Percentiles rank a stretch among this genome's conserved stretches.
Evolutionary conservation across 1,140 invertebrate genomes (phyloP).

Genomic region (Megalopta genalis): DNA sequence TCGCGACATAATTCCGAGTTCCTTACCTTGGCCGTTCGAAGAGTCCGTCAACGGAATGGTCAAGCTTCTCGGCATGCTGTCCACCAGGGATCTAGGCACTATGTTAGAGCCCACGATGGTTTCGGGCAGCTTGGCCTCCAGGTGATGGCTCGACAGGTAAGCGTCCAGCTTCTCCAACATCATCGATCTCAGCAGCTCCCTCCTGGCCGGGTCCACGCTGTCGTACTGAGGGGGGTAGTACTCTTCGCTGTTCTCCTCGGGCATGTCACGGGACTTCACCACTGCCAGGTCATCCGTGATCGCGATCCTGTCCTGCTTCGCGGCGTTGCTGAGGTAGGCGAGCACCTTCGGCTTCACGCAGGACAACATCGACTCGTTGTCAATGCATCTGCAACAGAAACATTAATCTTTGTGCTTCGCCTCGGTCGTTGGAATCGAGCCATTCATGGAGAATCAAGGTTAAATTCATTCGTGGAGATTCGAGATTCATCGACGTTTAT

Average conservation of each 20-base stretch:
- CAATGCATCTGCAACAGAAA: conserved; percentile 68
- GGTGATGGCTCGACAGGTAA: conserved; percentile 76
- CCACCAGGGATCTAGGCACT: conserved; percentile 85
- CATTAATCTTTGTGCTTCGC: not conserved
- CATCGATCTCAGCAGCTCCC: conserved; percentile 72
- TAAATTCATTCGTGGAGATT: no score
- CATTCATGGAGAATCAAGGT: no score
- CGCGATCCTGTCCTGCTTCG: conserved; percentile 84
- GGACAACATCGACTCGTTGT: conserved; percentile 75
- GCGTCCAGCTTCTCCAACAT: conserved; percentile 79
- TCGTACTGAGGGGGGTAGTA: conserved; percentile 66
- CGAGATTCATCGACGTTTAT: no score
- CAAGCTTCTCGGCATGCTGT: conserved; percentile 84
- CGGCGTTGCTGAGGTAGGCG: conserved; percentile 85
- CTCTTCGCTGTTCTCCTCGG: conserved; percentile 72
- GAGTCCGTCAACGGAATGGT: conserved; percentile 85
- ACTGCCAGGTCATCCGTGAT: conserved; percentile 87
- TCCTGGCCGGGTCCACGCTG: conserved; percentile 64
- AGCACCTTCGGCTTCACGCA: conserved; percentile 89
- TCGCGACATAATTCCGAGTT: no score
- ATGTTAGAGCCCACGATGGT: conserved; percentile 75
- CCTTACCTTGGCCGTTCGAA: conserved; percentile 81
- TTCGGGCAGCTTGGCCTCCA: conserved; percentile 78
- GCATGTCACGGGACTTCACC: conserved; percentile 82
- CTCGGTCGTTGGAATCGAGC: no score